Conservation (phyloP, 2,888 invertebrate species). For the Drosophila planitibia region DNA sequence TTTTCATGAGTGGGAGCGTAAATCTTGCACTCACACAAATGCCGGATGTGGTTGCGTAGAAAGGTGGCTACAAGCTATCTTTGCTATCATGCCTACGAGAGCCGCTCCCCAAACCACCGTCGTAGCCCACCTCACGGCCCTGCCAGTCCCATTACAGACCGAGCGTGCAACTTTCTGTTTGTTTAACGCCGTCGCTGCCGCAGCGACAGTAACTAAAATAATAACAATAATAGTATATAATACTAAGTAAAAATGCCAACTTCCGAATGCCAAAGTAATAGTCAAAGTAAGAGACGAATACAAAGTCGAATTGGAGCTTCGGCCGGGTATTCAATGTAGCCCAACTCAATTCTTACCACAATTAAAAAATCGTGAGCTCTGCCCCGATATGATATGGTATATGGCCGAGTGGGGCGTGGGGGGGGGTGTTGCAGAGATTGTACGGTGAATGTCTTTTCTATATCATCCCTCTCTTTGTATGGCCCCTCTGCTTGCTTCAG, state of each 20-base stretch:
- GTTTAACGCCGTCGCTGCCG: constrained; percentile 45
- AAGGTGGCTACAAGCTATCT: constrained; percentile 41
- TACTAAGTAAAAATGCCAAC: constrained; percentile 71
- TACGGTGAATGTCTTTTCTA: constrained; percentile 31
- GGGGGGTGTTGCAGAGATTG: neutral
- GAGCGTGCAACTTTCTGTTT: constrained; percentile 71
- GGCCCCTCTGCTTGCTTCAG: neutral
- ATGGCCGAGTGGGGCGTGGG: neutral
- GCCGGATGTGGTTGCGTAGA: constrained; percentile 68
- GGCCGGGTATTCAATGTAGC: constrained; percentile 26
- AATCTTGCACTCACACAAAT: constrained; percentile 48
- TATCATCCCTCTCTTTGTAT: neutral
- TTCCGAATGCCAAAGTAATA: constrained; percentile 53
- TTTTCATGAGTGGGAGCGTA: constrained; percentile 54
- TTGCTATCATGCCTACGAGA: neutral
- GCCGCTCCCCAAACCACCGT: neutral
- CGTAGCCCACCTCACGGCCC: neutral
- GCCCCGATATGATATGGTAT: constrained; percentile 17
- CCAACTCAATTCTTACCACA: constrained; percentile 67
- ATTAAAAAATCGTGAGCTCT: constrained; percentile 54
- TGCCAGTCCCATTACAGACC: constrained; percentile 5
- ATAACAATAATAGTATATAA: constrained; percentile 73
- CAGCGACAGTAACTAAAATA: constrained; percentile 59
- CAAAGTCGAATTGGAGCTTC: constrained; percentile 7
- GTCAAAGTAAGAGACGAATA: constrained; percentile 1